Evolutionary conservation across 2,797 vertebrate species (phyloP).

Genomic region (Bucorvus abyssinicus): DNA sequence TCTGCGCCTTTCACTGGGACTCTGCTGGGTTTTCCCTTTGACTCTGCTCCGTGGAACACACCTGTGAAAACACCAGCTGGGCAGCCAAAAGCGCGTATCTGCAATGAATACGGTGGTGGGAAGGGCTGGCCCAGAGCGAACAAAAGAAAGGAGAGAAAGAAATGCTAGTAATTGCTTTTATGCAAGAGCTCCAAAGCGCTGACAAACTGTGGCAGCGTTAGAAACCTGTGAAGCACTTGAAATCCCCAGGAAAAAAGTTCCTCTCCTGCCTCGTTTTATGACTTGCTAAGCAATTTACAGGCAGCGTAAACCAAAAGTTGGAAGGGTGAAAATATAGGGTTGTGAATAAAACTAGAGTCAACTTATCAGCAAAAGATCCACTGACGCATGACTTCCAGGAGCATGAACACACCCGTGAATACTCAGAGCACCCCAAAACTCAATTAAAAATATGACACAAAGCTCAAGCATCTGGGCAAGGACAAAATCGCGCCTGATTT

Average conservation of each 20-base stretch:
- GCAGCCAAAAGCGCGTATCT: background rate
- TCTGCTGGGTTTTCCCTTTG: background rate
- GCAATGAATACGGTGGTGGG: background rate
- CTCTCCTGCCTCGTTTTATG: background rate
- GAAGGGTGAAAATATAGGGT: background rate
- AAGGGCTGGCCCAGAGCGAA: background rate
- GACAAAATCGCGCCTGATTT: background rate
- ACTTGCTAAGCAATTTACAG: background rate
- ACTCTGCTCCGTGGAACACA: background rate
- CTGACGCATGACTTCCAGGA: background rate
- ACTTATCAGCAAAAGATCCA: background rate
- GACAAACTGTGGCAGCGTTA: background rate
- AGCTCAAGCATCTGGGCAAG: background rate
- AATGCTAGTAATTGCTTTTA: background rate
- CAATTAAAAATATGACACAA: background rate
- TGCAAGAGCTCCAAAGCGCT: background rate
- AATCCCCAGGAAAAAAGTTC: background rate
- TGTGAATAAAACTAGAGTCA: background rate
- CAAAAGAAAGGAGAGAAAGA: background rate
- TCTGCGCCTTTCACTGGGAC: background rate
- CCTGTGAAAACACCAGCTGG: conserved; percentile 56
- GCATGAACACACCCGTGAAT: accelerated
- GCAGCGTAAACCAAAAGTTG: background rate
- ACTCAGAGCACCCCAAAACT: background rate
- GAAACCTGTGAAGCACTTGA: background rate